Percentiles rank a stretch among this genome's conserved stretches.
phyloP scores from a whole-genome alignment of 2,797 vertebrate species.

The Mus caroli region DNA sequence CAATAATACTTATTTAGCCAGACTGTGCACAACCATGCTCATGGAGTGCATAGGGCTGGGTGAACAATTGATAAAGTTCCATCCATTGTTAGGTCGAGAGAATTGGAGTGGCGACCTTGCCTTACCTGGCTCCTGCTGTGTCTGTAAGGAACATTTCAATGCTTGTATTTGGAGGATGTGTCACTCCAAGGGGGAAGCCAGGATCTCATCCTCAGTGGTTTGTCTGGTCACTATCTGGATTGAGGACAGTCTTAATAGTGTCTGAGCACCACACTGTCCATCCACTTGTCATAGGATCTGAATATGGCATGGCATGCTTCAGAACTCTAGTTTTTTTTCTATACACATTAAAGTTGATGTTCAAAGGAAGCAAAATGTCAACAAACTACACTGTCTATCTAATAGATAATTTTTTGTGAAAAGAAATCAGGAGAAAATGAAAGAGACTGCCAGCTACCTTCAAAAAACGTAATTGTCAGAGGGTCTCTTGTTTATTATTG shows the following conservation, averaged over 20 bases:
- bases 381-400: not conserved
- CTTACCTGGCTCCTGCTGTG: not conserved
- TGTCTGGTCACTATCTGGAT: not conserved
- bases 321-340: not conserved
- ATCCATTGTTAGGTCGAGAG: accelerated
- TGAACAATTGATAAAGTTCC: constrained; percentile 49
- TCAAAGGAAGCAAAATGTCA: not conserved
- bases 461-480: not conserved
- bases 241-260: not conserved
- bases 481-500: not conserved
- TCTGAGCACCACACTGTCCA: not conserved
- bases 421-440: not conserved
- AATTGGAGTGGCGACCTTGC: not conserved
- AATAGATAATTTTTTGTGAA: not conserved
- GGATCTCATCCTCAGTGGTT: not conserved
- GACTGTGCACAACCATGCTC: constrained; percentile 46
- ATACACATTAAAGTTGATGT: not conserved
- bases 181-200: not conserved
- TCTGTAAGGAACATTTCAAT: not conserved
- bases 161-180: not conserved
- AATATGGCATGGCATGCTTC: not conserved
- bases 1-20: constrained; percentile 49
- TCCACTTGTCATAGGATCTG: too few species aligned
- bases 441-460: not conserved
- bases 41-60: not conserved